These are phyloP conservation scores for Nothoprocta perdicaria DNA, from an alignment of 2,113 vertebrate genomes.

Conservation along the genomic window DNA sequence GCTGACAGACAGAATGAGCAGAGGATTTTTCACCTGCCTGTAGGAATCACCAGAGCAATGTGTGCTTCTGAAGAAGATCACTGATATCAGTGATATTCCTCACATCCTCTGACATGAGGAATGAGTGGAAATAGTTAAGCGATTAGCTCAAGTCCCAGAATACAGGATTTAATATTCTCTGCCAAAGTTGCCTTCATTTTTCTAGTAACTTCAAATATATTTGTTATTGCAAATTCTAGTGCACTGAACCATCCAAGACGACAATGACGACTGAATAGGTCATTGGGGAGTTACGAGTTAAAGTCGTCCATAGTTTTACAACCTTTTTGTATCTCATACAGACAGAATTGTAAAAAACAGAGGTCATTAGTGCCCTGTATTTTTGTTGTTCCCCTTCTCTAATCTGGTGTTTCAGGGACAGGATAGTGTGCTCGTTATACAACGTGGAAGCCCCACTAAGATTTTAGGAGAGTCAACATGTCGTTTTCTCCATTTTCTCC, in stretches of 20 bases:
- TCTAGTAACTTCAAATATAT: not conserved
- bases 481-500: not conserved
- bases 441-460: not conserved
- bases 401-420: not conserved
- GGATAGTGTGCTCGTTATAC: not conserved
- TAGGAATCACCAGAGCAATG: not conserved
- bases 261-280: not conserved
- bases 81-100: no score
- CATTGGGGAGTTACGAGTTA: not conserved
- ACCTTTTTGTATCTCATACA: not conserved
- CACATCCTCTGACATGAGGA: not conserved
- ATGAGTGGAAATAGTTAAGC: accelerated
- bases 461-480: not conserved
- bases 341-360: not conserved
- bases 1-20: not conserved
- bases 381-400: not conserved
- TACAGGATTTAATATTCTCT: not conserved
- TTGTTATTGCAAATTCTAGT: not conserved
- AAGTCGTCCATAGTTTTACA: not conserved
- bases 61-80: not conserved
- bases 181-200: not conserved
- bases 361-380: not conserved
- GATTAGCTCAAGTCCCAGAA: not conserved
- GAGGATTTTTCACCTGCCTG: not conserved
- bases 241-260: not conserved